Percentiles rank a stretch among this genome's conserved stretches.
These are phyloP conservation scores for Puntigrus tetrazona DNA, from an alignment of 2,113 vertebrate genomes.

Conservation along the genomic window DNA sequence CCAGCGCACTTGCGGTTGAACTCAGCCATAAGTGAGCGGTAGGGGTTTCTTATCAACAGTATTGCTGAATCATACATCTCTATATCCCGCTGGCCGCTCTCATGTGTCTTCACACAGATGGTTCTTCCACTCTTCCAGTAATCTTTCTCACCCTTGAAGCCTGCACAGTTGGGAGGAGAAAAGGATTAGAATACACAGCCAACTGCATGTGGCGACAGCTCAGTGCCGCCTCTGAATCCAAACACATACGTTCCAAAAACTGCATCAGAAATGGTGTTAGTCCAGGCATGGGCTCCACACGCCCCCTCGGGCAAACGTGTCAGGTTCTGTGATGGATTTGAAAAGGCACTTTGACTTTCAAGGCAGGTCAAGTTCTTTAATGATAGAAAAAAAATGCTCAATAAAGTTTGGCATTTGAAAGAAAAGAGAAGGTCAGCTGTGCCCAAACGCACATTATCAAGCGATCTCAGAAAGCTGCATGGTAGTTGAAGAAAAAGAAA, in stretches of 20 bases:
- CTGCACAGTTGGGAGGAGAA: constrained; percentile 66
- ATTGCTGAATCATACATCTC: constrained; percentile 94
- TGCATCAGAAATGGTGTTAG: neutral
- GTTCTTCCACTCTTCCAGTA: constrained; percentile 95
- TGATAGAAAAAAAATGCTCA: neutral
- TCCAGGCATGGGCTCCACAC: neutral
- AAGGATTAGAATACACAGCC: constrained; percentile 25
- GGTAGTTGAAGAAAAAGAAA: neutral
- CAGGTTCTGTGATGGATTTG: constrained; percentile 39
- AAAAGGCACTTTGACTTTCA: constrained; percentile 30
- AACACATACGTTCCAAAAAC: constrained; percentile 27
- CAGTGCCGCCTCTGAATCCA: constrained; percentile 20
- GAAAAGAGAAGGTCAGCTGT: constrained; percentile 15
- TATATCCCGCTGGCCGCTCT: constrained; percentile 91
- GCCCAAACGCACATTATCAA: neutral
- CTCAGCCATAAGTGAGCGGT: constrained; percentile 90
- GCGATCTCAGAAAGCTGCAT: neutral
- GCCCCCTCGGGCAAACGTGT: neutral
- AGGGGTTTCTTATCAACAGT: constrained; percentile 92
- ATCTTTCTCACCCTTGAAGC: constrained; percentile 98
- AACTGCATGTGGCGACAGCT: constrained; percentile 15
- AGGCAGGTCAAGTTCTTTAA: constrained; percentile 30
- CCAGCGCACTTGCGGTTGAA: constrained; percentile 96
- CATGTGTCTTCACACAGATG: constrained; percentile 95
- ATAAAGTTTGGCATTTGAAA: constrained; percentile 27